These are phyloP conservation scores for Merluccius polli DNA, from an alignment of 2,797 vertebrate species.

Conservation along the genomic window DNA sequence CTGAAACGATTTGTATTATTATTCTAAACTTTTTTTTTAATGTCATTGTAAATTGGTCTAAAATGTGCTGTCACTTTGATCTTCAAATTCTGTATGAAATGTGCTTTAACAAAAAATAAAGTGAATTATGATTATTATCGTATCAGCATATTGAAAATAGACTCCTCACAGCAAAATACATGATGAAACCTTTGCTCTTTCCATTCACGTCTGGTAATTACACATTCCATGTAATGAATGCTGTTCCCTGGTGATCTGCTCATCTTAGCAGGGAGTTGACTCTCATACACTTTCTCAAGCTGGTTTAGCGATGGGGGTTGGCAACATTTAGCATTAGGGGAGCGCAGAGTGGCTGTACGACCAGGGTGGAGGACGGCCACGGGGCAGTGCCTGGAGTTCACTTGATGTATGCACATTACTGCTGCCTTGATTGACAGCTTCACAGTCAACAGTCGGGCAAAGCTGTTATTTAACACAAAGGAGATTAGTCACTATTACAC, in stretches of 20 bases:
- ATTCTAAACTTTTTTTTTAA: background rate
- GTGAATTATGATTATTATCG: background rate
- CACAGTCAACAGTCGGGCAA: slow-evolving; percentile 5
- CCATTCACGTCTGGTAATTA: background rate
- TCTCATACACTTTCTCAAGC: background rate
- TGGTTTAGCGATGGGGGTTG: background rate
- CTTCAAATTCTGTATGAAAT: background rate
- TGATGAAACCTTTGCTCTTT: background rate
- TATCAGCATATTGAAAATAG: background rate
- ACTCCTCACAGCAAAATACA: background rate
- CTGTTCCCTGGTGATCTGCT: background rate
- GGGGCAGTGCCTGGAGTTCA: background rate
- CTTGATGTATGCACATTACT: background rate
- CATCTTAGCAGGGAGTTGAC: background rate
- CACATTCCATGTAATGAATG: background rate
- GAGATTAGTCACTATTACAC: slow-evolving; percentile 12
- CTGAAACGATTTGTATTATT: background rate
- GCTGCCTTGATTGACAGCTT: slow-evolving; percentile 34
- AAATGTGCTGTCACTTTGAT: background rate
- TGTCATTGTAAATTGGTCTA: background rate
- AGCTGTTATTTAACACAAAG: slow-evolving; percentile 9
- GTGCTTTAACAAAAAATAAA: background rate
- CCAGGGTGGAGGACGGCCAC: background rate
- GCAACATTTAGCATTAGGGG: background rate
- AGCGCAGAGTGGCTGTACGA: background rate